Evolutionary conservation across 2,888 invertebrate species (phyloP), one percentile per base, ranked within the genome.

Genomic region (Sussaba pulchella): DNA sequence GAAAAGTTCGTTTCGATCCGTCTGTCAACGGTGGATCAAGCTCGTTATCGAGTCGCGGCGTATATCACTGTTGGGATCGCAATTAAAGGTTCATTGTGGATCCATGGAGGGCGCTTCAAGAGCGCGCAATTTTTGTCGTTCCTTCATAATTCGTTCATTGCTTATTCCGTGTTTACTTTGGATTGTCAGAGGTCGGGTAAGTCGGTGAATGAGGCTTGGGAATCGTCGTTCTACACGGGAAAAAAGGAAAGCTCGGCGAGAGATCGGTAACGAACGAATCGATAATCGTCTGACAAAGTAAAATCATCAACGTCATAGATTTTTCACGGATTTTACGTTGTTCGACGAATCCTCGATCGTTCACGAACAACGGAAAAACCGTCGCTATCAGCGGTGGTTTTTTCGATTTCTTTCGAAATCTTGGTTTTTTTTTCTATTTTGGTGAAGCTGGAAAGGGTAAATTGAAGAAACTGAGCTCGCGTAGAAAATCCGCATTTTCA

Each of bases 31-130:
- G 54, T 14, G 41, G n/a, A 17, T 47, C 12, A 10, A 14, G 19
- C 36, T 73, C 50, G 59, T 26, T 36, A 63, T 64, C 81, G 77
- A 77, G 54, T 12, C 69, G 45, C 78, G 69, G 63, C 66, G 71
- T 64, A 73, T 72, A 73, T 76, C 73, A 78, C 80, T 80, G 75
- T 78, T 69, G 77, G 81, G 67, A 77, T 79, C 47, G 83, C 74
- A 78, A 81, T 31, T 31, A 67, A 59, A 76, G 76, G 78, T 79
- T 69, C 36, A 70, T 75, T 41, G 43, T 75, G 70, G 59, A 80
- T 70, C 14, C 21, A 54, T 69, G 73, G 24, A 52, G 63, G 54
- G 73, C 59, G 72, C 52, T 45, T 39, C 57, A n/a, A 14, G 43
- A 63, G 26, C 61, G 63, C 69, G 52, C 47, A 24, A 69, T 17